A percentile compares a stretch with the other conserved stretches of the same genome.
These are phyloP conservation scores for Pyrocephalus nanus DNA, from an alignment of 2,797 vertebrate genomes.

Conservation along the genomic window DNA sequence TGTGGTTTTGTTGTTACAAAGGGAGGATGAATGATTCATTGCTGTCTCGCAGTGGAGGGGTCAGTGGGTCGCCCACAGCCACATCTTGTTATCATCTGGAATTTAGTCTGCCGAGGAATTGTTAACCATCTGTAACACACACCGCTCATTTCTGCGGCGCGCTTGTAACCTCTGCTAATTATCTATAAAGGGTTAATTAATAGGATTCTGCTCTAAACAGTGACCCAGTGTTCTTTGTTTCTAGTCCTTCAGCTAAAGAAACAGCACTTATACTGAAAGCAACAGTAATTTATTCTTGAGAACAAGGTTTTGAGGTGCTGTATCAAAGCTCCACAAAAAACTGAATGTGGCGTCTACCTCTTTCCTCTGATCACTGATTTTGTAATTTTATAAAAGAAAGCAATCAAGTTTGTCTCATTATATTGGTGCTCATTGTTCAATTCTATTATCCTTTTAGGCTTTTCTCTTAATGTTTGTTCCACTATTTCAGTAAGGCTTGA, in stretches of 20 bases:
- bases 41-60: background rate
- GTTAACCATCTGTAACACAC: slow-evolving; percentile 22
- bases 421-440: slow-evolving; percentile 40
- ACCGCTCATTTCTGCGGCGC: background rate
- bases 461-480: slow-evolving; percentile 54
- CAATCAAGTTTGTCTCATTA: slow-evolving; percentile 51
- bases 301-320: background rate
- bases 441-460: slow-evolving; percentile 58
- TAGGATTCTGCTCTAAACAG: slow-evolving; percentile 15
- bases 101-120: background rate
- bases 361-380: slow-evolving; percentile 39
- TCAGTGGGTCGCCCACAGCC: background rate
- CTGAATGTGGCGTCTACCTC: background rate
- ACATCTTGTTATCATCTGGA: slow-evolving; percentile 25
- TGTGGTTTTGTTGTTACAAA: background rate
- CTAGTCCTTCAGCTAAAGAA: slow-evolving; percentile 23
- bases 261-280: background rate
- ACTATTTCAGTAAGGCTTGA: slow-evolving; percentile 56
- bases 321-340: background rate
- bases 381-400: slow-evolving; percentile 56
- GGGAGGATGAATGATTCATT: slow-evolving; percentile 18
- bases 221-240: slow-evolving; percentile 44
- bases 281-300: slow-evolving; percentile 11
- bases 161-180: slow-evolving; percentile 48
- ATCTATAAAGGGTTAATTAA: slow-evolving; percentile 64